phyloP scores from a whole-genome alignment of 2,113 vertebrate genomes.

The Calyptommatus sinebrachiatus region DNA sequence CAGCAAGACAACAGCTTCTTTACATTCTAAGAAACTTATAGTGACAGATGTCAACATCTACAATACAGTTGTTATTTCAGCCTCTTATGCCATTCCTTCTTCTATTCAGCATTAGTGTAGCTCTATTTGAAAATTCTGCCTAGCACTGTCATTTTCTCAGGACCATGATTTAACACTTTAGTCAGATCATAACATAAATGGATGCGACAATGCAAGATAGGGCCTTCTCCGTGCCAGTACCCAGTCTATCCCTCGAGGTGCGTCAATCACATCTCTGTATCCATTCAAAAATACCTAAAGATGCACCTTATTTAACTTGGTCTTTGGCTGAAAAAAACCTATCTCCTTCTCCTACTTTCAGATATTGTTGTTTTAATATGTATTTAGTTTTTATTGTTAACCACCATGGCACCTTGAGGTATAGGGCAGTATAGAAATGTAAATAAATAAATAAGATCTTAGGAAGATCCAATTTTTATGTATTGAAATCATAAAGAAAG shows the following conservation, averaged over 20 bases:
- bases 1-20: background rate
- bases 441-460: no score
- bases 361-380: no score
- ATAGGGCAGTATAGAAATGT: no score
- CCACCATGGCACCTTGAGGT: no score
- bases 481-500: background rate
- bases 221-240: background rate
- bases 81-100: background rate
- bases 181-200: background rate
- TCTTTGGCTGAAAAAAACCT: no score
- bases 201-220: background rate
- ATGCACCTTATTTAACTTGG: no score
- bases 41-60: background rate
- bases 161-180: background rate
- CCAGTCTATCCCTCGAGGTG: no score
- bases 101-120: background rate
- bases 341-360: no score
- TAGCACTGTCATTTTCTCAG: background rate
- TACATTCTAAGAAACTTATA: background rate
- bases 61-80: background rate
- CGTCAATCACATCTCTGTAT: no score
- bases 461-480: no score
- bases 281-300: no score
- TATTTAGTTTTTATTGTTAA: no score
- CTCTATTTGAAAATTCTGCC: background rate